phyloP scores from a whole-genome alignment of 1,140 invertebrate genomes.

The Amyelois transitella region DNA sequence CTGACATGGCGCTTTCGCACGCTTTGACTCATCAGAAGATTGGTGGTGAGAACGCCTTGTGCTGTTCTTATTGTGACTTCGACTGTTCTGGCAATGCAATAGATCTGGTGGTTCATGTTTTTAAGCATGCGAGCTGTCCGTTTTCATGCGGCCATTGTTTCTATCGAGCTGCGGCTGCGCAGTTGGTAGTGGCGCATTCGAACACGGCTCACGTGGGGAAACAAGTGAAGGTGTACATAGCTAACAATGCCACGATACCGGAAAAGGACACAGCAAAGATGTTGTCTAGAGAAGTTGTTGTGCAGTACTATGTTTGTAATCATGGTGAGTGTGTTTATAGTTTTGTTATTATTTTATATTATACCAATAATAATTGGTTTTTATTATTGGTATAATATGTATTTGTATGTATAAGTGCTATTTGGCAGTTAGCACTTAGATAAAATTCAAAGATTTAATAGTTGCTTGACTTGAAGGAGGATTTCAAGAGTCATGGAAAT shows the following conservation, averaged over 20 bases:
- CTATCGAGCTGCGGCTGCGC: slow-evolving; percentile 48
- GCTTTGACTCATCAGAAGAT: slow-evolving; percentile 47
- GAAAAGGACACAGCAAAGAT: slow-evolving; percentile 19
- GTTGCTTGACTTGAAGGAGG: too few relatives aligned
- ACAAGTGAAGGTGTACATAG: slow-evolving; percentile 18
- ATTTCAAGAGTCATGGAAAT: too few relatives aligned
- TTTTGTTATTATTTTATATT: background rate
- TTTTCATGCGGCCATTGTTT: slow-evolving; percentile 51
- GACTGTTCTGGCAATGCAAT: slow-evolving; percentile 47
- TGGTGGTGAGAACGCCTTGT: slow-evolving; percentile 45
- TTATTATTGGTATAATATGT: too few relatives aligned
- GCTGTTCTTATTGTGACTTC: slow-evolving; percentile 56
- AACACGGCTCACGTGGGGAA: slow-evolving; percentile 23
- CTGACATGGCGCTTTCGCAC: slow-evolving; percentile 48
- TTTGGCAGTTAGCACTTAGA: too few relatives aligned
- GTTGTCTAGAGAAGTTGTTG: slow-evolving; percentile 43
- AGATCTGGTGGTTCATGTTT: slow-evolving; percentile 61
- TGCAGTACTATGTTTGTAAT: slow-evolving; percentile 43
- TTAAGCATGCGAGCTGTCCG: slow-evolving; percentile 49
- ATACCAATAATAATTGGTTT: too few relatives aligned
- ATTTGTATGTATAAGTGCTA: too few relatives aligned
- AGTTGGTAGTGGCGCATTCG: slow-evolving; percentile 45
- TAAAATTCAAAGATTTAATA: too few relatives aligned
- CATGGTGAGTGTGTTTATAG: slow-evolving; percentile 26
- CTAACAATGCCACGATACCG: slow-evolving; percentile 14